Evolutionary conservation across 2,797 vertebrate genomes (phyloP).

Genomic region (Neopelma chrysocephalum): DNA sequence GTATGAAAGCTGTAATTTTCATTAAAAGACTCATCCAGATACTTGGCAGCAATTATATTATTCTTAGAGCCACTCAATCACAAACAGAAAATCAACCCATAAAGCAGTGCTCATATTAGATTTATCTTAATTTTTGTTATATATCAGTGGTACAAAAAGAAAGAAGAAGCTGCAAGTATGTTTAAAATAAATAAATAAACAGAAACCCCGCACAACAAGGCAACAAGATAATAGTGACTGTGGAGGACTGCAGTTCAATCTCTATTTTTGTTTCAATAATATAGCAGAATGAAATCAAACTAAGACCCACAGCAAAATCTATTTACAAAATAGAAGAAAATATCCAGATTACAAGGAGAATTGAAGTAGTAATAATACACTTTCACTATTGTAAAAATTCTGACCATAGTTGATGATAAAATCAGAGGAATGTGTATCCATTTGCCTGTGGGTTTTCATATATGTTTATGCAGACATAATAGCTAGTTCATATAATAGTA

Average conservation of each 20-base stretch:
- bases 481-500: neutral
- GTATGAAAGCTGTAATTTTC: slow-evolving; percentile 71
- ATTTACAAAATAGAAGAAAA: neutral
- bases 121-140: slow-evolving; percentile 39
- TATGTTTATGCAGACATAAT: neutral
- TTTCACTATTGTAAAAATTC: neutral
- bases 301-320: neutral
- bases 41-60: slow-evolving; percentile 51
- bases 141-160: neutral
- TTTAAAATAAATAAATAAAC: neutral
- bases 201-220: neutral
- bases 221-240: neutral
- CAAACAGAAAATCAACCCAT: slow-evolving; percentile 61
- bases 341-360: neutral
- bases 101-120: slow-evolving; percentile 15
- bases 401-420: neutral
- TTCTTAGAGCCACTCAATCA: slow-evolving; percentile 43
- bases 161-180: neutral
- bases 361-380: neutral
- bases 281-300: neutral
- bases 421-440: neutral
- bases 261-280: neutral
- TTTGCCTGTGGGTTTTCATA: neutral
- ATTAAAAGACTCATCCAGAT: slow-evolving; percentile 63
- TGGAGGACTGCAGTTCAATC: neutral